Conservation (phyloP, 2,888 invertebrate genomes). For the Luperina testacea region DNA sequence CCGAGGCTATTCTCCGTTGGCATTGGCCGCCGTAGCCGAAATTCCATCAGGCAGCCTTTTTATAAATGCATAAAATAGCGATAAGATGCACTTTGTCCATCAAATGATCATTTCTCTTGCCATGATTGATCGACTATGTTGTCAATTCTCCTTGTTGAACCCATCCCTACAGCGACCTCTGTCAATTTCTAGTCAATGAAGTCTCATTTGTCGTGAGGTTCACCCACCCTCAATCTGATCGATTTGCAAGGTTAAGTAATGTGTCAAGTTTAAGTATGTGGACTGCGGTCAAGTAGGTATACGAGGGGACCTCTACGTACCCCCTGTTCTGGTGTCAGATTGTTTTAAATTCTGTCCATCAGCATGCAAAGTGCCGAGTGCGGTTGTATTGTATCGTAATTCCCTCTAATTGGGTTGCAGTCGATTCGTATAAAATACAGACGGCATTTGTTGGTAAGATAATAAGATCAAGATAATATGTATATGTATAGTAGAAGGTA, state of each 20-base stretch:
- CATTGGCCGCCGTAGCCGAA: background rate
- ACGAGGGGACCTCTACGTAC: slow-evolving; percentile 4
- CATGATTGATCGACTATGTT: slow-evolving; percentile 16
- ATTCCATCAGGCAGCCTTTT: background rate
- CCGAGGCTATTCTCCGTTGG: background rate
- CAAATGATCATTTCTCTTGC: background rate
- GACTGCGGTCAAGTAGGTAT: slow-evolving; percentile 5
- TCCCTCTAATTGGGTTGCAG: background rate
- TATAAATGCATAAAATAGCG: background rate
- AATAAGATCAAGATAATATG: background rate
- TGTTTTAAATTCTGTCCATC: slow-evolving; percentile 14
- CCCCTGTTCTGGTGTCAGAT: slow-evolving; percentile 1
- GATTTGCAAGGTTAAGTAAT: slow-evolving; percentile 39
- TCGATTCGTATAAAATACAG: background rate
- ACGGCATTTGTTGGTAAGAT: background rate
- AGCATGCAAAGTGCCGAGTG: background rate
- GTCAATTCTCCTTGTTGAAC: slow-evolving; percentile 32
- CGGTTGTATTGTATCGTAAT: background rate
- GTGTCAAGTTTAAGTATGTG: slow-evolving; percentile 32
- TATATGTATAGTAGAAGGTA: background rate
- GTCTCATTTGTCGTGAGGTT: slow-evolving; percentile 9
- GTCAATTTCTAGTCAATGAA: slow-evolving; percentile 14
- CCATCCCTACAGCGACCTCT: slow-evolving; percentile 15
- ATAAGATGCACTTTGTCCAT: background rate
- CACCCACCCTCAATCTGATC: slow-evolving; percentile 12